A percentile compares a stretch with the other conserved stretches of the same genome.
These are phyloP conservation scores for Chionis minor DNA, from an alignment of 2,113 vertebrate genomes.

Conservation along the genomic window DNA sequence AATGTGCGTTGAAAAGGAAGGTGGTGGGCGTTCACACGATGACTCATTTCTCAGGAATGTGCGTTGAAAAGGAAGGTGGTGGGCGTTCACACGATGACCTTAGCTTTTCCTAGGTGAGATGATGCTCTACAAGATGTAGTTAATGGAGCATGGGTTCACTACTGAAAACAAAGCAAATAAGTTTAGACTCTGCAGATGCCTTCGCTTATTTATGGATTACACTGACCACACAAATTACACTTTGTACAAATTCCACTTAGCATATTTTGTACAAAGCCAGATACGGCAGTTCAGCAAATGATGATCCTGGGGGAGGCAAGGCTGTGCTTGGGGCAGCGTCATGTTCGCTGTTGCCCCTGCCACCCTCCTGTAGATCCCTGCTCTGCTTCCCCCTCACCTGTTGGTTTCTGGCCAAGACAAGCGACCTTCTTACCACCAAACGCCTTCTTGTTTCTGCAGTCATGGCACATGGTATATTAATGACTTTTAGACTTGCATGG, in stretches of 20 bases:
- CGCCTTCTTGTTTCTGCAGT: background rate
- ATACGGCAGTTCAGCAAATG: background rate
- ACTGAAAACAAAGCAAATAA: background rate
- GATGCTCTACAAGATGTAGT: background rate
- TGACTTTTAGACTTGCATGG: background rate
- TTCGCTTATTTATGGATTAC: conserved; percentile 1
- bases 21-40: background rate
- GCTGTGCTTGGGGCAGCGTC: background rate
- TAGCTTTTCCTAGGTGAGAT: background rate
- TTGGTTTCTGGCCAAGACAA: background rate
- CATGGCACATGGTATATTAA: background rate
- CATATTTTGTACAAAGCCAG: background rate
- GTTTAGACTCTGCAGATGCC: background rate
- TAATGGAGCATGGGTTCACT: background rate
- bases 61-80: background rate
- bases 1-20: background rate
- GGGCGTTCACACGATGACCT: background rate
- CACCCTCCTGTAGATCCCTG: background rate
- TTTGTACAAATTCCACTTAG: background rate
- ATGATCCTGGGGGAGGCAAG: background rate
- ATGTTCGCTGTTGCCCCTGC: background rate
- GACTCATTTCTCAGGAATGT: background rate
- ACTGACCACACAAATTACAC: background rate
- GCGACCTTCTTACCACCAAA: background rate
- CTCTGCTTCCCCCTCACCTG: background rate